Base-by-base conservation (phyloP, 2,797 vertebrate species). In the Catharus ustulatus region DNA sequence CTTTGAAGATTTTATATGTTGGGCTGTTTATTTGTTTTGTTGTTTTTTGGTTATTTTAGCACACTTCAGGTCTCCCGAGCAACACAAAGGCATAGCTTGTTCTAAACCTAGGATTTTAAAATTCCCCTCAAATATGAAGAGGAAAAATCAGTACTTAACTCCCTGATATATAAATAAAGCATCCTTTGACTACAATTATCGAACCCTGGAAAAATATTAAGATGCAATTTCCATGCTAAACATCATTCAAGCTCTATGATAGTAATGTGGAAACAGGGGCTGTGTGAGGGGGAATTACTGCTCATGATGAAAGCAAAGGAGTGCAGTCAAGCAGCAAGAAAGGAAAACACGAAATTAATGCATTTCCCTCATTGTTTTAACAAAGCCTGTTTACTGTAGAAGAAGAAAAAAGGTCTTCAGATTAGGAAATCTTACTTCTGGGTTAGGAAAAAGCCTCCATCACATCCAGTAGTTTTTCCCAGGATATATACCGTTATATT, bases 41-140 rank as follows among this genome's bases (percentile, higher is more conserved):
- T n/a, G 30, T 67, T 71, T 67, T 84, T 12, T n/a, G 30, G 63
- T 67, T 63, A 84, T 85, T 36, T 29, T 64, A 71, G 43, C 42
- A 63, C 43, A 61, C n/a, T 68, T 85, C 54, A 87, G 83, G 83
- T 69, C 58, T 84, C 78, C 72, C 40, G 32, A 67, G 58, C 32
- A 64, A 75, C 64, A 96, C 68, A 93, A 90, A 92, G 64, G 42
- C 45, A 63, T 84, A n/a, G 19, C 22, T 93, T 96, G 80, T 96
- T 87, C 74, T 59, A 24, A 84, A 84, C 20, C 16, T 19, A 51
- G 40, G 32, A 54, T 84, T 82, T 84, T 66, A 22, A 81, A 71
- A 55, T 54, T 87, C 55, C 9, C 20, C 11, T 71, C 36, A 84
- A 84, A 55, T 59, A 74, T 18, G 71, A 73, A 64, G 46, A 64